These are phyloP conservation scores for Plagiodera versicolora DNA, from an alignment of 2,888 invertebrate species.

Conservation along the genomic window DNA sequence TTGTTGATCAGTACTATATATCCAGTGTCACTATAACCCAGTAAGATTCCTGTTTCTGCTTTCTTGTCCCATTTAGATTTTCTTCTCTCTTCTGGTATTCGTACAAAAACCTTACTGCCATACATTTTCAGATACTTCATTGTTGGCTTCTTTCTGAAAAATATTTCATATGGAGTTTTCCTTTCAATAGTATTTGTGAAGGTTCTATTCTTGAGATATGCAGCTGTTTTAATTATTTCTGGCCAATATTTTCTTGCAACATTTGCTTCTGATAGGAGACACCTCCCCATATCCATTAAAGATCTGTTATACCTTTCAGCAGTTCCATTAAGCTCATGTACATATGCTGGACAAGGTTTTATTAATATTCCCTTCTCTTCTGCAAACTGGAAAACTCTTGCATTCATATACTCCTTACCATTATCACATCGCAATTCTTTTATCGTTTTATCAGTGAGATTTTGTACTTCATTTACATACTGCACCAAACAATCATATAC, in stretches of 20 bases:
- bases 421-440: constrained; percentile 11
- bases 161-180: constrained; percentile 19
- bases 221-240: constrained; percentile 14
- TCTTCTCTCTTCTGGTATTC: neutral
- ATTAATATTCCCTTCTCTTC: constrained; percentile 9
- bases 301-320: constrained; percentile 16
- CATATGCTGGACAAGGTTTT: constrained; percentile 11
- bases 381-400: constrained; percentile 3
- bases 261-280: constrained; percentile 14
- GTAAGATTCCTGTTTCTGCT: constrained; percentile 3
- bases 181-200: constrained; percentile 4
- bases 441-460: constrained; percentile 2
- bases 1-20: constrained; percentile 13
- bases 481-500: constrained; percentile 3
- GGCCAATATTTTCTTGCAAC: constrained; percentile 14
- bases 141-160: constrained; percentile 13
- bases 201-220: constrained; percentile 13
- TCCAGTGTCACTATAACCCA: neutral
- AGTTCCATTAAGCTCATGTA: constrained; percentile 16
- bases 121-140: constrained; percentile 4
- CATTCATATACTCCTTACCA: constrained; percentile 8
- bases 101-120: constrained; percentile 5
- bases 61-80: constrained; percentile 5
- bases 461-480: constrained; percentile 5
- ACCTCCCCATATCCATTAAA: constrained; percentile 16